These are phyloP conservation scores for Pungitius pungitius DNA, from an alignment of 2,113 vertebrate genomes.

Conservation along the genomic window DNA sequence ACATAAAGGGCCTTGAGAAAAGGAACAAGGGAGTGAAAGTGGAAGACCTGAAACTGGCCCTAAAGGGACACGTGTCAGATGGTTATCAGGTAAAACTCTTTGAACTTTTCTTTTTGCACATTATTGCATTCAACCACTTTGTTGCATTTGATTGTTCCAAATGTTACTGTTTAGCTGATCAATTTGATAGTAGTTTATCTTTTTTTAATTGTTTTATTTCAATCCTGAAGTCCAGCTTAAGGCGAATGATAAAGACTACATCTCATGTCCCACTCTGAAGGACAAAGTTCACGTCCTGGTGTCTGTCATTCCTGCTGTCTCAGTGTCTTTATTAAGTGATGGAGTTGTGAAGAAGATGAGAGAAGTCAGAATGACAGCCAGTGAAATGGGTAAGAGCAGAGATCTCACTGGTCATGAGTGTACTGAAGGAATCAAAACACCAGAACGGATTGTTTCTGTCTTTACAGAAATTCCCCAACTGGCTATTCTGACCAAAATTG, in stretches of 20 bases:
- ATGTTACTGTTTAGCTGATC: neutral
- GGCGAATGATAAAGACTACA: neutral
- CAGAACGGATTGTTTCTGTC: neutral
- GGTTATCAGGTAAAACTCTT: constrained; percentile 37
- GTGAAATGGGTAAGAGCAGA: constrained; percentile 23
- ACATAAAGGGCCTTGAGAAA: constrained; percentile 52
- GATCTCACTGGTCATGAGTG: neutral
- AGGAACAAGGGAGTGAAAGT: rapidly evolving
- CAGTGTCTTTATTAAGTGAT: rapidly evolving
- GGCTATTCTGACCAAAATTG: constrained; percentile 54
- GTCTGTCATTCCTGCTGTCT: constrained; percentile 14
- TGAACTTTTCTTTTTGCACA: neutral
- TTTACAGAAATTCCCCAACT: constrained; percentile 19
- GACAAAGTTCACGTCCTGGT: constrained; percentile 50
- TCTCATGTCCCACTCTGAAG: neutral
- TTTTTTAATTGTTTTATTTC: constrained; percentile 29
- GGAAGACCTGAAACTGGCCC: constrained; percentile 39
- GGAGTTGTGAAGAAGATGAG: constrained; percentile 17
- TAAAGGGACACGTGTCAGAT: constrained; percentile 46
- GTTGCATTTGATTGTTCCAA: neutral
- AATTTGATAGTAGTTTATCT: neutral
- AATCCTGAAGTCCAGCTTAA: rapidly evolving
- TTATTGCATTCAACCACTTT: neutral
- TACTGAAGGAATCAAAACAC: neutral
- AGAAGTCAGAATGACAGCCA: constrained; percentile 22